Percentiles rank a stretch among this genome's conserved stretches.
These are phyloP conservation scores for Aradus depressus DNA, from an alignment of 2,888 invertebrate genomes.

Conservation along the genomic window DNA sequence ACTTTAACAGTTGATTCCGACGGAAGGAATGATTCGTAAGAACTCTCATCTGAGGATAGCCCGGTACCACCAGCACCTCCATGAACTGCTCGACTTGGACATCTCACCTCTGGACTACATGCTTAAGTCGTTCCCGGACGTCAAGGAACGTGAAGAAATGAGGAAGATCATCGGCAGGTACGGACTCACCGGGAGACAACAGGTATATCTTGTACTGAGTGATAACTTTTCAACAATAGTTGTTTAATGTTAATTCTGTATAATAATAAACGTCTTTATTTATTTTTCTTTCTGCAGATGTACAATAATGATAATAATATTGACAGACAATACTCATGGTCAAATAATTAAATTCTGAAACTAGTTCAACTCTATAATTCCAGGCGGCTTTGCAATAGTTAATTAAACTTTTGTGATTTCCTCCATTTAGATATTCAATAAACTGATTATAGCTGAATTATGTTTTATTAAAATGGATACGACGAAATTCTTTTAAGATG, in stretches of 20 bases:
- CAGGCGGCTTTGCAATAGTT: no score
- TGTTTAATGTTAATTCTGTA: no score
- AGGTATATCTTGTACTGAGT: conserved; percentile 44
- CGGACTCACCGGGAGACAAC: conserved; percentile 92
- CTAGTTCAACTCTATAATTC: no score
- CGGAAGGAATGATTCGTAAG: conserved; percentile 93
- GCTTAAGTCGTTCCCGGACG: conserved; percentile 92
- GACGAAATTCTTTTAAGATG: no score
- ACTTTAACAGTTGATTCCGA: conserved; percentile 75
- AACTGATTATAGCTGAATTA: no score
- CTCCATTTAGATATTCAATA: no score
- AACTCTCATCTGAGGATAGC: conserved; percentile 97
- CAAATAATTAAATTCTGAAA: neutral
- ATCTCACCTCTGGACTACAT: conserved; percentile 95
- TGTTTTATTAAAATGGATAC: no score
- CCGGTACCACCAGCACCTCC: conserved; percentile 96
- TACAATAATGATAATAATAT: no score
- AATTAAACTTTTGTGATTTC: no score
- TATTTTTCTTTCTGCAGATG: no score
- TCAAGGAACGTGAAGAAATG: conserved; percentile 98
- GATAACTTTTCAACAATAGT: no score
- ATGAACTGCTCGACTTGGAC: conserved; percentile 89
- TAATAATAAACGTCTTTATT: no score
- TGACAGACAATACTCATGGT: neutral
- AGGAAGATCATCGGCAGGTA: conserved; percentile 96